Evolutionary conservation across 1,140 invertebrate genomes (phyloP).

Genomic region (Drosophila mauritiana): DNA sequence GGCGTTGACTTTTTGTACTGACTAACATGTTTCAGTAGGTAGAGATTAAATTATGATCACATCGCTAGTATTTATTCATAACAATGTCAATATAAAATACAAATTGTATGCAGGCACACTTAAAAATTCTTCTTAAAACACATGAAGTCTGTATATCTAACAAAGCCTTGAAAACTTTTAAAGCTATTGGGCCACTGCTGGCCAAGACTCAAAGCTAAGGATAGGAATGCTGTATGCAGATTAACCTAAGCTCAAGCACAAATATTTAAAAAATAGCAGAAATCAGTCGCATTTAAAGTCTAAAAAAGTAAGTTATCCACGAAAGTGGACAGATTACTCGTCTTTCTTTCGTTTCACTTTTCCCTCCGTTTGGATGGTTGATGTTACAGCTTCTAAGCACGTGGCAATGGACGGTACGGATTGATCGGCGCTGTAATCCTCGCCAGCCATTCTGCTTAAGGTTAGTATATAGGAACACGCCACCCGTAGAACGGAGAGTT

Average conservation of each 20-base stretch:
- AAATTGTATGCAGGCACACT: conserved; percentile 12
- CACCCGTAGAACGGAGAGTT: conserved; percentile 95
- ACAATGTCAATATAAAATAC: conserved; percentile 10
- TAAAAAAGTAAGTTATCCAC: conserved; percentile 14
- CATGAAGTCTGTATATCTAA: conserved; percentile 4
- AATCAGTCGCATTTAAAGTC: conserved; percentile 50
- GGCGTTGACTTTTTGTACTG: conserved; percentile 57
- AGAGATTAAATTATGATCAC: conserved; percentile 73
- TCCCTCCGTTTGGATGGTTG: conserved; percentile 96
- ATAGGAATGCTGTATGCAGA: conserved; percentile 43
- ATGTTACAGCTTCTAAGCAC: conserved; percentile 93
- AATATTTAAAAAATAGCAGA: conserved; percentile 24
- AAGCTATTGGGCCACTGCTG: conserved; percentile 50
- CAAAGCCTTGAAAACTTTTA: conserved; percentile 56
- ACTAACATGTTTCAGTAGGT: conserved; percentile 25
- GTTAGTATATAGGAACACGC: conserved; percentile 96
- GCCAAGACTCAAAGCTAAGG: conserved; percentile 23
- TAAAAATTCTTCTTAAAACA: not conserved
- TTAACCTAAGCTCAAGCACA: conserved; percentile 9
- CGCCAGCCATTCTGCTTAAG: conserved; percentile 88
- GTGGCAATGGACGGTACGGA: conserved; percentile 87
- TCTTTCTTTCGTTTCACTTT: conserved; percentile 94
- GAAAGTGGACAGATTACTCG: conserved; percentile 85
- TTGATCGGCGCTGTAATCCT: conserved; percentile 87
- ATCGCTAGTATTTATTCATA: conserved; percentile 37